Percentiles rank a stretch among this genome's conserved stretches.
Conservation (phyloP, 1,140 invertebrate species). For the Drosophila burlai region DNA sequence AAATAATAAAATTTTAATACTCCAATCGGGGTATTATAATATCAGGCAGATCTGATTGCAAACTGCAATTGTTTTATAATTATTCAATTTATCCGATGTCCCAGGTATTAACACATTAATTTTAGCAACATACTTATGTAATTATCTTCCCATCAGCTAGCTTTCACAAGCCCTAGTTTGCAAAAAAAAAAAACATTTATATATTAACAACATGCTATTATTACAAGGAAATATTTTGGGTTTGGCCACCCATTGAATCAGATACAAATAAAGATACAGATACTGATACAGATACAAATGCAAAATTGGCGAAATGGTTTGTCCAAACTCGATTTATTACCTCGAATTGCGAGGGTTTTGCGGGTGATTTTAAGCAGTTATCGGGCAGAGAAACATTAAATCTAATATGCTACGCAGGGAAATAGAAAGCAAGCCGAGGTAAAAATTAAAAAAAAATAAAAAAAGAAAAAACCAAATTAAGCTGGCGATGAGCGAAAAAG, state of each 20-base stretch:
- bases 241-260: conserved; percentile 12
- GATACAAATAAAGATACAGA: conserved; percentile 19
- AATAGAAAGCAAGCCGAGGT: conserved; percentile 44
- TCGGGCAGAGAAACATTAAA: conserved; percentile 47
- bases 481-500: conserved; percentile 41
- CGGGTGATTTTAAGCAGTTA: conserved; percentile 4
- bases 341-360: conserved; percentile 2
- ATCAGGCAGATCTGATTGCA: too few relatives aligned
- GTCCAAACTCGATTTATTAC: conserved; percentile 36
- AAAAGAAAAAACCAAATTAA: conserved; percentile 35
- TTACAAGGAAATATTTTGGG: conserved; percentile 32
- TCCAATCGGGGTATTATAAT: too few relatives aligned
- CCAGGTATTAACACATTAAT: conserved; percentile 11
- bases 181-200: conserved; percentile 5
- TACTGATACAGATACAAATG: conserved; percentile 9
- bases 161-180: conserved; percentile 35
- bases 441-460: conserved; percentile 25
- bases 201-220: conserved; percentile 15
- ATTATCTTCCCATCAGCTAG: conserved; percentile 32
- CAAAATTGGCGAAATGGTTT: conserved; percentile 29
- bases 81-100: background rate
- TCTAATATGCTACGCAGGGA: conserved; percentile 46
- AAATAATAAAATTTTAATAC: too few relatives aligned
- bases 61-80: background rate
- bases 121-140: conserved; percentile 23